phyloP scores from a whole-genome alignment of 2,113 vertebrate species.

The Microcebus murinus region DNA sequence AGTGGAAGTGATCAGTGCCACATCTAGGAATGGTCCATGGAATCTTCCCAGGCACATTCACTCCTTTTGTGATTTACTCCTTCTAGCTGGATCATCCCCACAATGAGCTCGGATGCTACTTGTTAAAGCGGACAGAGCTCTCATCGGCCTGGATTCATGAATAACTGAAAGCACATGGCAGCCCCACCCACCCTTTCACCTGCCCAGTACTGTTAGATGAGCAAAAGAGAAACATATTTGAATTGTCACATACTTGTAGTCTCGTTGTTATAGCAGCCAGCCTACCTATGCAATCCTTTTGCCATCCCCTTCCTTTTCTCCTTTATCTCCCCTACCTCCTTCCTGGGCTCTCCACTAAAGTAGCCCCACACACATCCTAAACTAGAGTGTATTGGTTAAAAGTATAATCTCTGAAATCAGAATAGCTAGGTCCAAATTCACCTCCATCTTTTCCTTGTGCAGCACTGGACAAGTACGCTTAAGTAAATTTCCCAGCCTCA shows the following conservation, averaged over 20 bases:
- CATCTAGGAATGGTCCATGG: neutral
- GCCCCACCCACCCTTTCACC: neutral
- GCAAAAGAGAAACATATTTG: neutral
- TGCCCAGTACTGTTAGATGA: neutral
- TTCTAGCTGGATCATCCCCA: too few species aligned
- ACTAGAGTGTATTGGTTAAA: neutral
- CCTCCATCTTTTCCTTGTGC: neutral
- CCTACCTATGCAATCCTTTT: neutral
- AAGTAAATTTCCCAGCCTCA: neutral
- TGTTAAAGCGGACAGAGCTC: neutral
- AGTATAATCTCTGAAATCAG: neutral
- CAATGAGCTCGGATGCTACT: neutral
- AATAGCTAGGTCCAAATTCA: neutral
- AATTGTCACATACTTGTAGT: neutral
- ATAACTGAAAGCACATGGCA: neutral
- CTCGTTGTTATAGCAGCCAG: neutral
- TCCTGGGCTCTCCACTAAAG: neutral
- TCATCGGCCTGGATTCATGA: neutral
- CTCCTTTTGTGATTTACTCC: neutral
- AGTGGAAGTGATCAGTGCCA: neutral
- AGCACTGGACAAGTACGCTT: neutral
- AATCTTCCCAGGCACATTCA: neutral
- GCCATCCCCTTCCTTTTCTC: neutral
- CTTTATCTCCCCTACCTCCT: neutral
- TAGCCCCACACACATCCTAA: neutral